Percentiles rank a stretch among this genome's conserved stretches.
Conservation (phyloP, 2,797 vertebrate genomes). For the Galago senegalensis region DNA sequence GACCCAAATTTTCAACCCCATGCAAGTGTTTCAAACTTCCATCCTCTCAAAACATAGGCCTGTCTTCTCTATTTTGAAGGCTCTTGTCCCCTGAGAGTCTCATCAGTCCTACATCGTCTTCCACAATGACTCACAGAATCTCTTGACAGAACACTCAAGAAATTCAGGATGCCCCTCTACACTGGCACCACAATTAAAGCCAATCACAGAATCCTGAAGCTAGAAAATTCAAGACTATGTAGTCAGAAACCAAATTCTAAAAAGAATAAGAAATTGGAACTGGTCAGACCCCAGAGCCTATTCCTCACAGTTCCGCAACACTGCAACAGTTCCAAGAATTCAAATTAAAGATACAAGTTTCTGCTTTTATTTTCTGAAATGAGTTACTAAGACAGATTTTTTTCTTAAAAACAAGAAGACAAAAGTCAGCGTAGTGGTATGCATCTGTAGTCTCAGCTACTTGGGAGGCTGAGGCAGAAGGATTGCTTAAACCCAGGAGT, state of each 20-base stretch:
- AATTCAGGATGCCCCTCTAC: constrained; percentile 37
- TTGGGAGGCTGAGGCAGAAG: neutral
- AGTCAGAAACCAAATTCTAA: constrained; percentile 58
- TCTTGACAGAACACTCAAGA: constrained; percentile 53
- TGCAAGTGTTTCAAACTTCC: constrained; percentile 58
- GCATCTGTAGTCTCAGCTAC: neutral
- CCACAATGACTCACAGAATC: constrained; percentile 5
- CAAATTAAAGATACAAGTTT: constrained; percentile 43
- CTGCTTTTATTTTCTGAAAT: constrained; percentile 64
- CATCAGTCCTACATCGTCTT: neutral
- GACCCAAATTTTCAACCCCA: constrained; percentile 37
- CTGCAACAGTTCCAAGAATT: constrained; percentile 25
- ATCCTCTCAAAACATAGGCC: constrained; percentile 45
- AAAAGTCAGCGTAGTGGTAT: neutral
- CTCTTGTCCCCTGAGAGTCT: constrained; percentile 37
- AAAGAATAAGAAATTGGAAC: constrained; percentile 60
- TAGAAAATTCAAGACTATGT: constrained; percentile 65
- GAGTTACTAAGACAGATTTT: constrained; percentile 41
- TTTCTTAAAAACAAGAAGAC: constrained; percentile 41
- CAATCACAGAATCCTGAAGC: constrained; percentile 48
- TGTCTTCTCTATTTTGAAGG: constrained; percentile 28
- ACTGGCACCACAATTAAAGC: constrained; percentile 46
- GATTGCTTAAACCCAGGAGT: neutral
- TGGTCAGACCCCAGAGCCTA: neutral
- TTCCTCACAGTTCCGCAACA: constrained; percentile 6